These are phyloP conservation scores for Drosophila neonasuta DNA, from an alignment of 2,888 invertebrate genomes.

Conservation along the genomic window DNA sequence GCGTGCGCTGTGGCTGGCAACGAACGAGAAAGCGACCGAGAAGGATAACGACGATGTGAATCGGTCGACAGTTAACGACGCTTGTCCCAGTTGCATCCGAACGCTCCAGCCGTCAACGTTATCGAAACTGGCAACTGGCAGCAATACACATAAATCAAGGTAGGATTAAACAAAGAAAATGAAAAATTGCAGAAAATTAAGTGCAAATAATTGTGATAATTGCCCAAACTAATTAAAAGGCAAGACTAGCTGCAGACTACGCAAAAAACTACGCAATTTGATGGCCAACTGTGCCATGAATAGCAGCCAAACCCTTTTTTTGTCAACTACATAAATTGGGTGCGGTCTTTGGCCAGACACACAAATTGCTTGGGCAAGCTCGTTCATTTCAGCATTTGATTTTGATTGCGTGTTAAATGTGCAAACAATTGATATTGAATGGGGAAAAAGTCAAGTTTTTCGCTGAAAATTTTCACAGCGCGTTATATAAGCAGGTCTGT, in stretches of 20 bases:
- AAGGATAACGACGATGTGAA: slow-evolving; percentile 59
- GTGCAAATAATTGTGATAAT: slow-evolving; percentile 19
- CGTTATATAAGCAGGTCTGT: slow-evolving; percentile 73
- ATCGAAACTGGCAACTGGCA: slow-evolving; percentile 56
- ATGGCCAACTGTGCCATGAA: slow-evolving; percentile 1
- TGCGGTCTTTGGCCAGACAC: slow-evolving; percentile 51
- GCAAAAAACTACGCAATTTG: slow-evolving; percentile 15
- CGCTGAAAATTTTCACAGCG: slow-evolving; percentile 11
- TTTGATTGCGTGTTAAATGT: slow-evolving; percentile 62
- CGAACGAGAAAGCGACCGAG: slow-evolving; percentile 39
- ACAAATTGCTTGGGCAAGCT: background rate
- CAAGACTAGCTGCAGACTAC: slow-evolving; percentile 19
- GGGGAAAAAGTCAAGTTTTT: slow-evolving; percentile 31
- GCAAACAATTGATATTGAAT: slow-evolving; percentile 37
- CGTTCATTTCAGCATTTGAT: slow-evolving; percentile 46
- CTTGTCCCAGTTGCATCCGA: slow-evolving; percentile 80
- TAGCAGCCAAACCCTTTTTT: slow-evolving; percentile 55
- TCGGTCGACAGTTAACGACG: slow-evolving; percentile 74
- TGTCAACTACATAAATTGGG: slow-evolving; percentile 46
- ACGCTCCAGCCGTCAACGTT: slow-evolving; percentile 76
- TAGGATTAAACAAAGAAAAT: slow-evolving; percentile 32
- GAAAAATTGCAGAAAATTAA: slow-evolving; percentile 12
- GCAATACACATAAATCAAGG: slow-evolving; percentile 61
- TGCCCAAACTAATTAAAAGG: slow-evolving; percentile 34
- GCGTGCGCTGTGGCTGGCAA: slow-evolving; percentile 30